Evolutionary conservation across 2,888 invertebrate species (phyloP), one percentile per base, ranked within the genome.

Genomic region (Carpatolechia fugitivella): DNA sequence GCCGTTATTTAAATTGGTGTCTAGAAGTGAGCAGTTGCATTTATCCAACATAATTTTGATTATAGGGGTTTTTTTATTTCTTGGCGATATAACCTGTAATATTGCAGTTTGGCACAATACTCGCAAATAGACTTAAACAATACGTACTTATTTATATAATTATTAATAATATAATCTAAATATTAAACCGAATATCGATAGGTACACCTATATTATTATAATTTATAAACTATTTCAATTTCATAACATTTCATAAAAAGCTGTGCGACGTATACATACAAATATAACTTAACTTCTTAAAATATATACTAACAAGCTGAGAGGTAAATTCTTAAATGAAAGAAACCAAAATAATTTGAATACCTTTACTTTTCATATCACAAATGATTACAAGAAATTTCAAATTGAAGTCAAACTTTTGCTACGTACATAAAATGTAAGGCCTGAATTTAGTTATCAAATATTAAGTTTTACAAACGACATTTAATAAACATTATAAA

Each of bases 361-460:
- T 80, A 70, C 63, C 70, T 79, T 85, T 85, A 83, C 82, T 84
- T 83, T 78, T 78, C 65, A 76, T 82, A 83, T 82, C 82, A 83
- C 85, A 88, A 30, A 82, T 70, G 74, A 82, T 76, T 85, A 86
- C 82, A 88, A 61, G 67, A 80, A 82, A 82, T 82, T 74, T 82
- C 79, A 76, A 80, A 80, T 73, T 69, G 75, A 75, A 76, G 70
- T 85, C 80, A 82, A 78, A 84, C 82, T 81, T 80, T 63, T 72
- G 68, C 56, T 56, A 52, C 64, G 54, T 63, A 58, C 67, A 66
- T 61, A 70, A 61, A 75, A 65, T 67, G 58, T 69, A 71, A 76
- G 73, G 63, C 69, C 57, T 68, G 35, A 48, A 18, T 44, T n/a
- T 14, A 30, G 30, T 13, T 24, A 24, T 24, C 24, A 24, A 24